Evolutionary conservation across 2,113 vertebrate genomes (phyloP).

Genomic region (Labeo rohita): DNA sequence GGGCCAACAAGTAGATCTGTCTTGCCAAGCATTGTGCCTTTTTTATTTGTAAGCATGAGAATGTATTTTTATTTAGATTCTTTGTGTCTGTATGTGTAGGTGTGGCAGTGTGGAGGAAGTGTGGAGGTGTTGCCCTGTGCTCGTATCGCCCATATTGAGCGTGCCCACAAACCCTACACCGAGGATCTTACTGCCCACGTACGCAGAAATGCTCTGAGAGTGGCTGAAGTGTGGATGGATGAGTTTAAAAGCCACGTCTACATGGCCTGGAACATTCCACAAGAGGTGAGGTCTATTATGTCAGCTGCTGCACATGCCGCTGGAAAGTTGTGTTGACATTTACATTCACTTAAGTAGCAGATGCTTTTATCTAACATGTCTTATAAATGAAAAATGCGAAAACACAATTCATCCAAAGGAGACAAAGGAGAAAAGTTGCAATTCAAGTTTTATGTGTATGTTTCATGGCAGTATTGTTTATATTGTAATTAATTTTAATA

Average conservation of each 20-base stretch:
- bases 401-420: neutral
- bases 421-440: neutral
- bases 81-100: slow-evolving; percentile 71
- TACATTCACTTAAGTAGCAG: neutral
- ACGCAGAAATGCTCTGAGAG: slow-evolving; percentile 90
- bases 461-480: neutral
- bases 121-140: slow-evolving; percentile 96
- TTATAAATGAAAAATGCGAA: neutral
- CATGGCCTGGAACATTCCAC: slow-evolving; percentile 98
- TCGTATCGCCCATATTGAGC: slow-evolving; percentile 93
- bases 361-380: neutral
- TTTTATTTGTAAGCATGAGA: neutral
- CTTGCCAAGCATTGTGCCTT: neutral
- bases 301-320: neutral
- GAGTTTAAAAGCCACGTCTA: slow-evolving; percentile 98
- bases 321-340: neutral
- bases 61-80: slow-evolving; percentile 15
- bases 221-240: slow-evolving; percentile 99
- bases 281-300: slow-evolving; percentile 83
- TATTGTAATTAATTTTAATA: neutral
- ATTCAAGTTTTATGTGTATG: neutral
- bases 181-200: slow-evolving; percentile 92
- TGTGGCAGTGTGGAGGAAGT: slow-evolving; percentile 97
- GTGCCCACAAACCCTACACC: slow-evolving; percentile 95
- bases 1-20: neutral